Conservation (phyloP, 1,140 invertebrate species). For the Drosophila nebulosa region DNA sequence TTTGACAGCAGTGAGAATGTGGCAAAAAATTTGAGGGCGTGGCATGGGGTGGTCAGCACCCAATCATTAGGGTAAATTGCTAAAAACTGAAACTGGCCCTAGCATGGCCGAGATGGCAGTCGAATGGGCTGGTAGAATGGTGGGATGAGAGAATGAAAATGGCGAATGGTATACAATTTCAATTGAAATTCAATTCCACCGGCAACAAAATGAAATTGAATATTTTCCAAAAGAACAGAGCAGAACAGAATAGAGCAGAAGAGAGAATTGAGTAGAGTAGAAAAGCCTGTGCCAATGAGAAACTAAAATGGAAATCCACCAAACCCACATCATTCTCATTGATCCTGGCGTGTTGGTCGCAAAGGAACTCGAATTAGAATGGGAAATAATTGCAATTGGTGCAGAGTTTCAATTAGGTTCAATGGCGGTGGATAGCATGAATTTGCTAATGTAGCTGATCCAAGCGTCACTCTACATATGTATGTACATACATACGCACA, state of each 20-base stretch:
- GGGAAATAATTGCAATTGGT: constrained; percentile 72
- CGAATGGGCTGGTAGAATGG: not conserved
- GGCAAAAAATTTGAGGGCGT: not conserved
- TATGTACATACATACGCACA: too few species aligned
- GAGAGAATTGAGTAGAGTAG: constrained; percentile 18
- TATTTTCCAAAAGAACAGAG: not conserved
- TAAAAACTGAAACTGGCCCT: not conserved
- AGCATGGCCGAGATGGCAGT: not conserved
- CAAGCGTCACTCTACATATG: constrained; percentile 13
- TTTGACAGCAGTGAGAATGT: constrained; percentile 20
- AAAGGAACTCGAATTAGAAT: constrained; percentile 65
- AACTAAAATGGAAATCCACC: not conserved
- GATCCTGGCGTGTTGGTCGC: constrained; percentile 1
- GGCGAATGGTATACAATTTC: constrained; percentile 14
- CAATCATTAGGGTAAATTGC: constrained; percentile 21
- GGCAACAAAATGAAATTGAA: constrained; percentile 50
- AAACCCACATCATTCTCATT: not conserved
- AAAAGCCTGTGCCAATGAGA: too few species aligned
- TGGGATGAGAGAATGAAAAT: not conserved
- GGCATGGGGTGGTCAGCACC: not conserved
- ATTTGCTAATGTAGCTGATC: constrained; percentile 51
- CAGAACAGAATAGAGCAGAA: not conserved
- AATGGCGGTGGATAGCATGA: constrained; percentile 25
- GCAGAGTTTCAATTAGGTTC: constrained; percentile 66
- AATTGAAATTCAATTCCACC: constrained; percentile 64